Base-by-base conservation (phyloP, 1,140 invertebrate genomes). In the Ctenoplectra terminalis region DNA sequence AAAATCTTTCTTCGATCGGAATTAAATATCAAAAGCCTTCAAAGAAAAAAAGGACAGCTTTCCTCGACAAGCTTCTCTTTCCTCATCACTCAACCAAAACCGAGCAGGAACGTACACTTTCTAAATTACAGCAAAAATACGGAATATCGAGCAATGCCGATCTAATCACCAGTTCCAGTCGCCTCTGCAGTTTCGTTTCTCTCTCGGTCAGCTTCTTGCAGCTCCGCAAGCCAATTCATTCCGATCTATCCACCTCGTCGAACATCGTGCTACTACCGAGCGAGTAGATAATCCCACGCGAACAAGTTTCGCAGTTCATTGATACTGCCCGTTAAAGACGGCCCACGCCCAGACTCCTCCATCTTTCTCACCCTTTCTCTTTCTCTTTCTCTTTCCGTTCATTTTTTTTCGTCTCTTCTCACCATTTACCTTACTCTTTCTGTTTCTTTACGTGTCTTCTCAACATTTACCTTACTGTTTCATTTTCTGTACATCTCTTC, bases 301-400 rank as follows among this genome's bases (percentile, higher is more conserved):
- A 72, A 75, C 82, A 72, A 84, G 82, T 87, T 87, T 86, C 74
- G 82, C 85, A 88, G 87, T 90, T 90, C 87, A 87, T 88, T 90
- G 89, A 89, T 90, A 90, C 81, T 78, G 71, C 34, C 66, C 26
- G 79, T 88, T 88, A 88, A 83, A 89, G 83, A 81, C 52, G 56
- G 80, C 85, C 82, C 78, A 88, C 87, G 84, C 82, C 56, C 84
- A 63, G 74, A 34, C 76, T 46, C 54, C 54, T 76, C 54, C 34
- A 46, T 60, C 46, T 61, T 46, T 46, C 67, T 50, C 46, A 17
- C 11, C 43, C 11, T 50, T 46, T 34, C 48, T 13, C 26, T 15
- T 29, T 17, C 26, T n/a, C n/a, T n/a, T n/a, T 1, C n/a, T 54
- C 23, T 9, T 1, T 29, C 37, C n/a, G n/a, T n/a, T n/a, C n/a